These are phyloP conservation scores for Muntiacus reevesi DNA, from an alignment of 2,113 vertebrate species.

Conservation along the genomic window DNA sequence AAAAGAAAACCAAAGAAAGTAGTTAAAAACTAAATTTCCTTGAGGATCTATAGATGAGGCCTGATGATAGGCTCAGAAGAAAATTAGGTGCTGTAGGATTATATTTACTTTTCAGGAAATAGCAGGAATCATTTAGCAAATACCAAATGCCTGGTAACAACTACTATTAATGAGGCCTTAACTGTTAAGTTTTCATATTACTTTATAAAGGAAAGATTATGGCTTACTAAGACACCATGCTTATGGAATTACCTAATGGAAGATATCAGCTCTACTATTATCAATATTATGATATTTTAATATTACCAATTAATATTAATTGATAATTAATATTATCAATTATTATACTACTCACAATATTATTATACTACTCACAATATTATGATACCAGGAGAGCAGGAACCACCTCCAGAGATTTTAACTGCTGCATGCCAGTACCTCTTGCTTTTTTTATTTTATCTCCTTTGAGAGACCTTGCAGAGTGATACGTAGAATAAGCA, in stretches of 20 bases:
- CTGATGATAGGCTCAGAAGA: not conserved
- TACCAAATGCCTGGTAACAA: slow-evolving; percentile 4
- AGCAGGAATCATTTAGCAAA: not conserved
- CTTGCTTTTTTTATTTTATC: not conserved
- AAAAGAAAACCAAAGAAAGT: slow-evolving; percentile 33
- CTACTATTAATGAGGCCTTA: slow-evolving; percentile 44
- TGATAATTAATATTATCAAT: too few species aligned
- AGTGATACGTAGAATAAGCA: not conserved
- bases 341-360: too few species aligned
- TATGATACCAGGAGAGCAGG: not conserved
- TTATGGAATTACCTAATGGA: not conserved
- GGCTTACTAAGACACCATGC: not conserved
- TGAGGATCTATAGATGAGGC: not conserved
- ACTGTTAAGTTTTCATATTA: slow-evolving; percentile 25
- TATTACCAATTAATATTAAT: too few species aligned
- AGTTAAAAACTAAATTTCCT: not conserved
- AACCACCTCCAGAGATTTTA: not conserved
- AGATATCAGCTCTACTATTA: not conserved
- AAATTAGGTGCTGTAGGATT: slow-evolving; percentile 6
- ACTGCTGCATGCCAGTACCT: not conserved
- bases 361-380: not conserved
- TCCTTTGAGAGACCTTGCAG: not conserved
- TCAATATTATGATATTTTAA: not conserved
- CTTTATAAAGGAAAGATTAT: slow-evolving; percentile 51
- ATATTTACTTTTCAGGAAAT: slow-evolving; percentile 44